These are phyloP conservation scores for Oryzaephilus surinamensis DNA, from an alignment of 1,140 invertebrate genomes.

Conservation along the genomic window DNA sequence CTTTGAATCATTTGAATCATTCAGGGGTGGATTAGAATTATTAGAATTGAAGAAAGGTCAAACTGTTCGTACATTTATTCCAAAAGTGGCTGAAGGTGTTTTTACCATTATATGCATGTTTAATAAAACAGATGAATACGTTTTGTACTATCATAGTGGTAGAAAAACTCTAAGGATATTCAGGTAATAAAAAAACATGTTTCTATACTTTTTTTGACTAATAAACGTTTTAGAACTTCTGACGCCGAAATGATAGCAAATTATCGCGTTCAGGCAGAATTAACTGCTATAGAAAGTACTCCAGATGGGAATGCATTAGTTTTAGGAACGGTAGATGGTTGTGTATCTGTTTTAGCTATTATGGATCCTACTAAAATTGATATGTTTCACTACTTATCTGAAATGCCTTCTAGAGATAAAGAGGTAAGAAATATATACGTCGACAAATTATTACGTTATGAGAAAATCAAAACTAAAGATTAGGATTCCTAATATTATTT, in stretches of 20 bases:
- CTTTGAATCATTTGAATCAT: constrained; percentile 14
- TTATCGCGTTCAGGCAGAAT: constrained; percentile 83
- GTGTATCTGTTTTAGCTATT: constrained; percentile 82
- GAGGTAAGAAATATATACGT: too few relatives aligned
- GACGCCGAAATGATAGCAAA: constrained; percentile 88
- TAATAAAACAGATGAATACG: constrained; percentile 88
- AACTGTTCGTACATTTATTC: constrained; percentile 75
- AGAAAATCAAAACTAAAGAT: too few relatives aligned
- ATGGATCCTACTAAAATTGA: constrained; percentile 63
- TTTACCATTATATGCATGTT: constrained; percentile 93
- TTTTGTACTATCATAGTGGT: constrained; percentile 93
- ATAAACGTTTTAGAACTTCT: constrained; percentile 50
- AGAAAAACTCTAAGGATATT: constrained; percentile 87
- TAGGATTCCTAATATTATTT: too few relatives aligned
- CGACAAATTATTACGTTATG: too few relatives aligned
- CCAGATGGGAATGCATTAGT: constrained; percentile 73
- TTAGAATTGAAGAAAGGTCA: constrained; percentile 77
- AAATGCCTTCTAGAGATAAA: constrained; percentile 61
- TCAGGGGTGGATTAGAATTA: constrained; percentile 82
- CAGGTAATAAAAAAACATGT: constrained; percentile 42
- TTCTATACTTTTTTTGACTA: constrained; percentile 3
- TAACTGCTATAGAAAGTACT: constrained; percentile 75
- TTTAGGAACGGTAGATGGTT: constrained; percentile 86
- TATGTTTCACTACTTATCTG: constrained; percentile 53
- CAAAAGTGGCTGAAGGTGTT: constrained; percentile 90